These are phyloP conservation scores for Microctenopoma stevenorrisi DNA, from an alignment of 2,797 vertebrate species.

Conservation along the genomic window DNA sequence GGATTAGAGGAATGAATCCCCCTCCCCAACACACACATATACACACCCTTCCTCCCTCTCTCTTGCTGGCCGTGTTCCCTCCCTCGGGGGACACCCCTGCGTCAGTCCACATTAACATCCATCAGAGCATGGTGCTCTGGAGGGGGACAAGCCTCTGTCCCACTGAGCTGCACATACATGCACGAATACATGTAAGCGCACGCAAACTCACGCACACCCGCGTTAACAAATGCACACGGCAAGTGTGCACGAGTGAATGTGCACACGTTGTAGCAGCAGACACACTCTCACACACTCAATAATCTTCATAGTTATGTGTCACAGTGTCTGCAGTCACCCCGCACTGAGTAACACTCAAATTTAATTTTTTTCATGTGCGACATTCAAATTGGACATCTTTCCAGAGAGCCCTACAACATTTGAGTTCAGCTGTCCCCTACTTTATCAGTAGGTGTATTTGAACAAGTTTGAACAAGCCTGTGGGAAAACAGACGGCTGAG, in stretches of 20 bases:
- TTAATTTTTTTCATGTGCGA: constrained; percentile 48
- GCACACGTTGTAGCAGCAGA: constrained; percentile 25
- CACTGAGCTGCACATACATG: constrained; percentile 74
- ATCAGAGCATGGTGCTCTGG: constrained; percentile 81
- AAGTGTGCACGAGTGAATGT: constrained; percentile 6
- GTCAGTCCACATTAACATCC: constrained; percentile 88
- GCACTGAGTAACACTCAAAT: constrained; percentile 40
- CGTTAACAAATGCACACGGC: constrained; percentile 45
- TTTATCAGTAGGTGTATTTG: constrained; percentile 64
- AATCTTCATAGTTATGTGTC: constrained; percentile 43
- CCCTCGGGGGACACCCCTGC: constrained; percentile 83
- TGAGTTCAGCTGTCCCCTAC: constrained; percentile 50
- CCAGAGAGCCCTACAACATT: constrained; percentile 37
- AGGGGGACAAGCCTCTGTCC: constrained; percentile 69
- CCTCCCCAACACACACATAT: constrained; percentile 30
- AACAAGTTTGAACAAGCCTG: constrained; percentile 62
- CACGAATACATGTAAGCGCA: constrained; percentile 35
- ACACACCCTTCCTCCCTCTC: constrained; percentile 50
- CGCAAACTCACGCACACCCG: constrained; percentile 34
- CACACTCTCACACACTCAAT: constrained; percentile 26
- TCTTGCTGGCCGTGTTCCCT: constrained; percentile 78
- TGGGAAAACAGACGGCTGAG: constrained; percentile 33
- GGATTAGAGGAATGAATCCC: constrained; percentile 80
- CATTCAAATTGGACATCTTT: constrained; percentile 54
- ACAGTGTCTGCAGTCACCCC: constrained; percentile 47